Evolutionary conservation across 2,797 vertebrate species (phyloP).

Genomic region (Onychomys arenicola): DNA sequence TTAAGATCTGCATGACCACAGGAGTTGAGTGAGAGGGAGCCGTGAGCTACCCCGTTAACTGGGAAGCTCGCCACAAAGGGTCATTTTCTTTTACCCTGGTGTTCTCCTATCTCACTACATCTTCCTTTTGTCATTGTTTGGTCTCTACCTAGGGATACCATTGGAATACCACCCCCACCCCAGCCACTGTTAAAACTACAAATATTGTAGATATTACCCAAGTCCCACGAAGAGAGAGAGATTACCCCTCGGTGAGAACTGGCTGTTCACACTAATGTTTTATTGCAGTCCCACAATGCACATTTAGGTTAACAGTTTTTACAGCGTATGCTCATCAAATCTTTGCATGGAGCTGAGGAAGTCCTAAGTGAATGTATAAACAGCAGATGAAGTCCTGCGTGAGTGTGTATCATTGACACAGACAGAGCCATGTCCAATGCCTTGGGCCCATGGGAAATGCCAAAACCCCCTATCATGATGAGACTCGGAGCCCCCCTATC

Average conservation of each 20-base stretch:
- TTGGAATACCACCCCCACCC: neutral
- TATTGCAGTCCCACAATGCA: neutral
- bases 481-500: neutral
- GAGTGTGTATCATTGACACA: neutral
- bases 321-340: neutral
- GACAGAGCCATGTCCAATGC: neutral
- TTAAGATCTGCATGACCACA: neutral
- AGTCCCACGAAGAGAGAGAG: neutral
- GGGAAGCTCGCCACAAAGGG: neutral
- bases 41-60: fast-evolving
- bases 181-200: neutral
- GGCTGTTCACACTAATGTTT: neutral
- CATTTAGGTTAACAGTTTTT: neutral
- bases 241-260: neutral
- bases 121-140: neutral
- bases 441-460: neutral
- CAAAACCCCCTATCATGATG: neutral
- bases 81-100: neutral
- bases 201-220: neutral
- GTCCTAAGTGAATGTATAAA: neutral
- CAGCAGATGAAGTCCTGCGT: neutral
- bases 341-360: neutral
- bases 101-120: neutral
- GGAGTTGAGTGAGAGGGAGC: neutral
- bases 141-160: neutral